Percentiles rank a stretch among this genome's conserved stretches.
phyloP scores from a whole-genome alignment of 2,888 invertebrate genomes.

The Muschampia plurimacula region DNA sequence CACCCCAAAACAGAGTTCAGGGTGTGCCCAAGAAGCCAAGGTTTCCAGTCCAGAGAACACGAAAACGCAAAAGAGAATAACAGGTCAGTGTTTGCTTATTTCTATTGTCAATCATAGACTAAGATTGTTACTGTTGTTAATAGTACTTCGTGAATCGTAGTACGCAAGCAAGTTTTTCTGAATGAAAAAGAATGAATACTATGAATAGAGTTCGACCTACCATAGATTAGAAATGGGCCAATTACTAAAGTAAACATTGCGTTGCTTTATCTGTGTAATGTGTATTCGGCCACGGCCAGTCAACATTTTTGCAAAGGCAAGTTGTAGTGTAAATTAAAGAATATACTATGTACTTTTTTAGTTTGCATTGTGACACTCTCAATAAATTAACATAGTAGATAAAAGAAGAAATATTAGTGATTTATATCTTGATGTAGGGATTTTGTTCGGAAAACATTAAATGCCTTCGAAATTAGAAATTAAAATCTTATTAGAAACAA shows the following conservation, averaged over 20 bases:
- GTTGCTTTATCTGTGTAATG: slow-evolving; percentile 21
- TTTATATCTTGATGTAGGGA: background rate
- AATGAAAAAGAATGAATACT: slow-evolving; percentile 26
- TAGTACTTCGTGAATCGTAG: background rate
- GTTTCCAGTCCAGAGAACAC: slow-evolving; percentile 75
- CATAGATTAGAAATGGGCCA: slow-evolving; percentile 23
- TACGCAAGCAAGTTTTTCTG: slow-evolving; percentile 8
- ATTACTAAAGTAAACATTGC: slow-evolving; percentile 40
- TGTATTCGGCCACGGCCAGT: slow-evolving; percentile 24
- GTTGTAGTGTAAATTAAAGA: background rate
- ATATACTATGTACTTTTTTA: background rate
- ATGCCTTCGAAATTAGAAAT: background rate
- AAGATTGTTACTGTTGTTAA: background rate
- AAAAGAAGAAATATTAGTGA: background rate
- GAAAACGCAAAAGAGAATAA: slow-evolving; percentile 86
- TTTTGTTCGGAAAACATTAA: too few species aligned
- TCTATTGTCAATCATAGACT: slow-evolving; percentile 26
- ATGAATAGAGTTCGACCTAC: background rate
- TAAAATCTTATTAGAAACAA: slow-evolving; percentile 4
- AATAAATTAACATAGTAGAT: background rate
- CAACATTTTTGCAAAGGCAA: slow-evolving; percentile 14
- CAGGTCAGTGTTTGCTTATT: slow-evolving; percentile 74
- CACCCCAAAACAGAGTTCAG: slow-evolving; percentile 61
- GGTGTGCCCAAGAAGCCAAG: slow-evolving; percentile 65
- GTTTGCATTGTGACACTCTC: background rate